phyloP scores from a whole-genome alignment of 2,113 vertebrate genomes.

The Riparia riparia region DNA sequence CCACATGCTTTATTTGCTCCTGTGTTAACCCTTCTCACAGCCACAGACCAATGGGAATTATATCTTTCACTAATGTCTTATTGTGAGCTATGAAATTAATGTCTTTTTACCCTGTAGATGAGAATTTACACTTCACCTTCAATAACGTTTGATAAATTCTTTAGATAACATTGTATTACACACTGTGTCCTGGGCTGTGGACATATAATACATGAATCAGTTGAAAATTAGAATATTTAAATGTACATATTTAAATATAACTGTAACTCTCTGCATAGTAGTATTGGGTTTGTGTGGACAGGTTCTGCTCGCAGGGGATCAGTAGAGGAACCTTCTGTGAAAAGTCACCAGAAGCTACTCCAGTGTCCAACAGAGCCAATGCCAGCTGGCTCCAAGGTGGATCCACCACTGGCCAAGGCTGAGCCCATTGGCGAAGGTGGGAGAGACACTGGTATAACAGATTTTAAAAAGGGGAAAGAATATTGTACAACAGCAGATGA shows the following conservation, averaged over 20 bases:
- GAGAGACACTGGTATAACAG: accelerated
- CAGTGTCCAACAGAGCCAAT: background rate
- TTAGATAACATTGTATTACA: background rate
- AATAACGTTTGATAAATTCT: background rate
- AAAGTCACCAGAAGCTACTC: background rate
- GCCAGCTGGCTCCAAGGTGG: accelerated
- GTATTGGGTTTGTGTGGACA: background rate
- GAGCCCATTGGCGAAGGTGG: accelerated
- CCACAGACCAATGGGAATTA: background rate
- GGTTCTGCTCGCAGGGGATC: background rate
- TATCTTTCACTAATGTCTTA: background rate
- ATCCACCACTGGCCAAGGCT: background rate
- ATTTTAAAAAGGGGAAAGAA: background rate
- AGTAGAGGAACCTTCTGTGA: background rate
- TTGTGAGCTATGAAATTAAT: background rate
- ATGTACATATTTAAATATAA: background rate
- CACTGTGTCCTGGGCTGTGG: background rate
- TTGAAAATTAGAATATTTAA: background rate
- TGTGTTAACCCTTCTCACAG: background rate
- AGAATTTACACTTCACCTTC: background rate
- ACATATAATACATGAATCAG: background rate
- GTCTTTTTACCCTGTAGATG: background rate
- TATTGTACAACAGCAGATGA: background rate
- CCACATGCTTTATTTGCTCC: background rate
- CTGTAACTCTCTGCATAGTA: background rate